These are phyloP conservation scores for Schizaphis graminum DNA, from an alignment of 2,888 invertebrate genomes.

Conservation along the genomic window DNA sequence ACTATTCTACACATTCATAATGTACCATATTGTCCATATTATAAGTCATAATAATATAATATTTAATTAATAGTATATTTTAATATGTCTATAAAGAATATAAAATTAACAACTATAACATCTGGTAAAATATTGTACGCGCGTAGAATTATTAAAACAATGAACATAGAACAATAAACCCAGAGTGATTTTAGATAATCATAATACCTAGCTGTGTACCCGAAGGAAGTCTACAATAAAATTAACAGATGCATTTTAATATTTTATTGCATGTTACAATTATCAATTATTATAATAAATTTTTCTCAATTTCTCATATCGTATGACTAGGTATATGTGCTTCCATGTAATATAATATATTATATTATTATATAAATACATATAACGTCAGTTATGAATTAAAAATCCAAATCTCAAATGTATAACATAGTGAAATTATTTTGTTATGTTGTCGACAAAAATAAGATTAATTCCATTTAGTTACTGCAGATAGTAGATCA, in stretches of 20 bases:
- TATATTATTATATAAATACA: background rate
- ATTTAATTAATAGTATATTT: background rate
- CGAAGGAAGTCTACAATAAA: background rate
- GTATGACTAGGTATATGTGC: background rate
- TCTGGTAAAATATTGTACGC: background rate
- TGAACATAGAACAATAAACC: background rate
- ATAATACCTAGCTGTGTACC: background rate
- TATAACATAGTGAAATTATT: background rate
- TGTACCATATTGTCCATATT: background rate
- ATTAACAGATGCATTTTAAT: background rate
- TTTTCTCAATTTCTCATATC: background rate
- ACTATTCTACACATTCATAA: background rate
- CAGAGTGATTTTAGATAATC: background rate
- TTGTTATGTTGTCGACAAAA: background rate
- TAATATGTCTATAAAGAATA: background rate
- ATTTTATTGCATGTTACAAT: background rate
- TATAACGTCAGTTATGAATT: background rate
- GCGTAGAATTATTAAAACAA: background rate
- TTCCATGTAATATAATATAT: background rate
- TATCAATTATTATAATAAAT: background rate
- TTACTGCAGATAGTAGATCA: background rate
- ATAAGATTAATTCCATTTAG: background rate
- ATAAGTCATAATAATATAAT: background rate
- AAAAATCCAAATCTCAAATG: background rate
- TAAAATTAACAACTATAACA: background rate